Conservation (phyloP, 2,797 vertebrate genomes). For the Poecilia picta region DNA sequence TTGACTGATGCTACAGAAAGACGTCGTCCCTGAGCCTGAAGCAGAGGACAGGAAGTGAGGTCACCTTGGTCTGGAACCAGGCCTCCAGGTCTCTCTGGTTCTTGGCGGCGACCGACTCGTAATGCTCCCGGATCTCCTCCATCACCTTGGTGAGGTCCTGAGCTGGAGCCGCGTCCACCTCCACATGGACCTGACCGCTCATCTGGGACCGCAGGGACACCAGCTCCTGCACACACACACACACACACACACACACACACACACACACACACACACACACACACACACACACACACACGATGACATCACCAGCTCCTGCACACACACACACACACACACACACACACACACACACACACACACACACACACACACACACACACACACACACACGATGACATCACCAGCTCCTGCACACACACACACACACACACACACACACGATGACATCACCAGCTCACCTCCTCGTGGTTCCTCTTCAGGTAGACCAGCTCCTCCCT, state of each 20-base stretch:
- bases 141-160: slow-evolving; percentile 84
- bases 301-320: too few relatives aligned
- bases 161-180: slow-evolving; percentile 86
- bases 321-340: slow-evolving; percentile 21
- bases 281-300: neutral
- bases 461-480: slow-evolving; percentile 90
- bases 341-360: neutral
- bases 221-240: slow-evolving; percentile 21
- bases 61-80: slow-evolving; percentile 74
- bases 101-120: slow-evolving; percentile 84
- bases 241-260: neutral
- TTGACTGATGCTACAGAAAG: too few relatives aligned
- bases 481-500: slow-evolving; percentile 88
- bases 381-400: neutral
- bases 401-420: too few relatives aligned
- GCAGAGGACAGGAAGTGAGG: slow-evolving; percentile 21
- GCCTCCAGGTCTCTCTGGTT: slow-evolving; percentile 85
- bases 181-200: slow-evolving; percentile 87
- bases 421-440: slow-evolving; percentile 17
- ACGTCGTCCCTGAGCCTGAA: too few relatives aligned
- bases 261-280: neutral
- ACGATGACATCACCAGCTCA: slow-evolving; percentile 37
- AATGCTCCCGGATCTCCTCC: slow-evolving; percentile 85
- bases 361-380: slow-evolving; percentile 28
- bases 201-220: slow-evolving; percentile 69